phyloP scores from a whole-genome alignment of 1,140 invertebrate species.

The Pogonus chalceus region DNA sequence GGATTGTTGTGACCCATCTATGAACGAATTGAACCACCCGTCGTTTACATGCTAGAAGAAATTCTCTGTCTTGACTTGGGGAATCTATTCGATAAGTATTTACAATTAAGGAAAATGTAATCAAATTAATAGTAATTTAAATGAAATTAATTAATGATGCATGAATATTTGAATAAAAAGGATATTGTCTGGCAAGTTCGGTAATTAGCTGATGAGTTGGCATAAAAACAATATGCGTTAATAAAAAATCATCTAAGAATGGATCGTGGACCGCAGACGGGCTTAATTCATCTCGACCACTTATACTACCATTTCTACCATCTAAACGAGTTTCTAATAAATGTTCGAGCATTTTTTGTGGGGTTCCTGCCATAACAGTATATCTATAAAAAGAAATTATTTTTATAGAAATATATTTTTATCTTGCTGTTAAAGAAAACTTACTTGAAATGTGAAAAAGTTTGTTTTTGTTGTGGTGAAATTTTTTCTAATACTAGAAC shows the following conservation, averaged over 20 bases:
- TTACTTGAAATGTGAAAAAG: constrained; percentile 53
- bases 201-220: constrained; percentile 65
- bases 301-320: constrained; percentile 38
- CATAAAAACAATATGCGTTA: constrained; percentile 84
- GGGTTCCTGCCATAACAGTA: constrained; percentile 80
- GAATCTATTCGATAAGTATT: constrained; percentile 49
- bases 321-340: constrained; percentile 71
- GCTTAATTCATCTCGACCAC: constrained; percentile 35
- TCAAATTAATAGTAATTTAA: constrained; percentile 8
- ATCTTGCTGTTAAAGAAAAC: too few species aligned
- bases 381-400: constrained; percentile 47
- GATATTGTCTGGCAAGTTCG: constrained; percentile 68
- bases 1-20: constrained; percentile 62
- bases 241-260: constrained; percentile 75
- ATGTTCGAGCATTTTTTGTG: constrained; percentile 81
- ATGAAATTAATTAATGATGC: constrained; percentile 10
- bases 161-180: constrained; percentile 38
- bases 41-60: constrained; percentile 61
- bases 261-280: constrained; percentile 44
- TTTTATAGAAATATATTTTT: too few species aligned
- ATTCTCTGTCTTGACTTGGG: constrained; percentile 55
- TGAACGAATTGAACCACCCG: constrained; percentile 71
- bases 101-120: constrained; percentile 37
- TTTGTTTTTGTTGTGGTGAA: constrained; percentile 36
- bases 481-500: constrained; percentile 76